Conservation (phyloP, 1,140 invertebrate genomes). For the Asobara japonica region DNA sequence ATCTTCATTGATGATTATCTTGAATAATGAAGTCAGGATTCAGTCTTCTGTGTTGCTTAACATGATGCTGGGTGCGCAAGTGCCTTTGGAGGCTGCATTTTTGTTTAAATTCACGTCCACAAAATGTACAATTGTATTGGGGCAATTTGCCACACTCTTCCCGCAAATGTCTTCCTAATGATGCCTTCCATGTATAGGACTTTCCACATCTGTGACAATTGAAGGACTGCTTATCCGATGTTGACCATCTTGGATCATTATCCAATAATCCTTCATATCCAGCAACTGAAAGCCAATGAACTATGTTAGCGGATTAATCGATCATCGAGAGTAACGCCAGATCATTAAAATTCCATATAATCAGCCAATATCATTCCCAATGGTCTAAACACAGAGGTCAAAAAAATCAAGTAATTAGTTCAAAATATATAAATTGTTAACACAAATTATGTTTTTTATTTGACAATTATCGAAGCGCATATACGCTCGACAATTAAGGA, state of each 20-base stretch:
- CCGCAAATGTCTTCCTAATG: slow-evolving; percentile 54
- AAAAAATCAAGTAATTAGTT: not conserved
- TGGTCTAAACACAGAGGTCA: not conserved
- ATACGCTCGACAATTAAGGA: no score
- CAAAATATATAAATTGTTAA: no score
- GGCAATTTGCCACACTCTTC: slow-evolving; percentile 62
- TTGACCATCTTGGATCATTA: not conserved
- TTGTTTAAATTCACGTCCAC: slow-evolving; percentile 66
- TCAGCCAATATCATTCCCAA: not conserved
- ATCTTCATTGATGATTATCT: slow-evolving; percentile 18
- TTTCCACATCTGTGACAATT: slow-evolving; percentile 42
- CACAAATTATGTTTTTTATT: no score
- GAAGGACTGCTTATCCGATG: not conserved
- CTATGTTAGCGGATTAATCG: not conserved
- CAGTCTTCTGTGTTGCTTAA: not conserved
- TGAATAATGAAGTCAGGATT: not conserved
- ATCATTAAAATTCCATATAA: not conserved
- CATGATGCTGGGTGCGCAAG: slow-evolving; percentile 39
- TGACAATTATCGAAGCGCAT: no score
- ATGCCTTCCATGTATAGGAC: slow-evolving; percentile 46
- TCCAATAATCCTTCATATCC: not conserved
- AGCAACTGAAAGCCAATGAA: slow-evolving; percentile 1
- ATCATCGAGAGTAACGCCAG: not conserved
- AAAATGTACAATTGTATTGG: slow-evolving; percentile 57
- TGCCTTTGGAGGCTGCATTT: slow-evolving; percentile 53